phyloP scores from a whole-genome alignment of 1,140 invertebrate genomes.

The Cyrtorhinus lividipennis region DNA sequence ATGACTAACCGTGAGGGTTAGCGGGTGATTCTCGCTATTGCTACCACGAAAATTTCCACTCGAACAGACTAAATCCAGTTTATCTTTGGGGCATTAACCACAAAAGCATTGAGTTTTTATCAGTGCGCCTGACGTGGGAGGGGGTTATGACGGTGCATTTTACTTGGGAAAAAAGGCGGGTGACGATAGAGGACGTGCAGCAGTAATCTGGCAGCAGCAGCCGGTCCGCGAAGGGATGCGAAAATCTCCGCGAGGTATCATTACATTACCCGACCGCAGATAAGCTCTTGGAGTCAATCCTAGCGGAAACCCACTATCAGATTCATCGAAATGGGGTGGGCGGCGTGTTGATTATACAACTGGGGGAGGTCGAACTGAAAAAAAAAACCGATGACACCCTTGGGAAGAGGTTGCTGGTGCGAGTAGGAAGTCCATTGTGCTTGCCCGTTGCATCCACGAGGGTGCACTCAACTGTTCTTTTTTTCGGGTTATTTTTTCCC shows the following conservation, averaged over 20 bases:
- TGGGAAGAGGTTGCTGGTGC: background rate
- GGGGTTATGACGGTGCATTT: background rate
- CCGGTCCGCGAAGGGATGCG: background rate
- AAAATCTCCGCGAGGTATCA: background rate
- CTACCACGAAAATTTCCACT: background rate
- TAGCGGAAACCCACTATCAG: background rate
- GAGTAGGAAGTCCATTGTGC: background rate
- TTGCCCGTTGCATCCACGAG: background rate
- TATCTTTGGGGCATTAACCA: background rate
- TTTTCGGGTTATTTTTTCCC: background rate
- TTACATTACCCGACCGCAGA: background rate
- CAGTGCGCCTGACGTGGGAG: background rate
- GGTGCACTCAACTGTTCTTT: background rate
- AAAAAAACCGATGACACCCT: background rate
- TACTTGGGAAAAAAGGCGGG: background rate
- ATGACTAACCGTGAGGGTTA: background rate
- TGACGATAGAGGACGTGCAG: background rate
- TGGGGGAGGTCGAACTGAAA: background rate
- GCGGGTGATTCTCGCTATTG: background rate
- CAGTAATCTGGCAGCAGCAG: background rate
- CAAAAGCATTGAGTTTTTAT: background rate
- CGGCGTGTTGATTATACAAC: background rate
- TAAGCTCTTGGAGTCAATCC: background rate
- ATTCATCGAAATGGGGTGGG: background rate
- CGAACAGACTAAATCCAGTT: background rate